These are phyloP conservation scores for Prosopocoilus inquinatus DNA, from an alignment of 2,888 invertebrate genomes.

Conservation along the genomic window DNA sequence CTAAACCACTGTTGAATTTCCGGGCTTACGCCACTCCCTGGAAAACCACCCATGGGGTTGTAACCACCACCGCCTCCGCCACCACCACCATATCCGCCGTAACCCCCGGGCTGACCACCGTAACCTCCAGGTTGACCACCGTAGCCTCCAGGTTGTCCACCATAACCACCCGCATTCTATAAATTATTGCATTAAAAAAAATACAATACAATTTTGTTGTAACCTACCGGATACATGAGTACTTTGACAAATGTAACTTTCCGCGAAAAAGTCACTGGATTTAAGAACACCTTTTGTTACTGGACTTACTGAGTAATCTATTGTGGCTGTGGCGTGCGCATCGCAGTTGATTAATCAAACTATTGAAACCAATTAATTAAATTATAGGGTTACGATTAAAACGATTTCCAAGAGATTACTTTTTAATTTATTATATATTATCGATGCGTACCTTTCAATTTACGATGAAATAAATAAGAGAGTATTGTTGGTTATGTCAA, in stretches of 20 bases:
- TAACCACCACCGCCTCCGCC: background rate
- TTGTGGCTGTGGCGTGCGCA: too few relatives aligned
- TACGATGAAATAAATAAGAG: background rate
- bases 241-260: too few relatives aligned
- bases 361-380: too few relatives aligned
- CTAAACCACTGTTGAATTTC: conserved; percentile 81
- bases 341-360: too few relatives aligned
- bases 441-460: background rate
- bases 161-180: conserved; percentile 4
- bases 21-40: conserved; percentile 56
- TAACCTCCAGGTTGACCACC: conserved; percentile 8
- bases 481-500: background rate
- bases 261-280: too few relatives aligned
- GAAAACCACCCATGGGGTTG: conserved; percentile 8
- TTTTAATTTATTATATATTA: too few relatives aligned
- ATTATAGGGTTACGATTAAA: too few relatives aligned
- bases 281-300: too few relatives aligned
- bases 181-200: background rate
- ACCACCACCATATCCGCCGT: conserved; percentile 4
- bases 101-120: background rate
- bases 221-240: background rate
- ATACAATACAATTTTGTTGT: background rate
- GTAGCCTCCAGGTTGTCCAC: background rate
- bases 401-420: too few relatives aligned
- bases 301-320: too few relatives aligned